These are phyloP conservation scores for Oncorhynchus keta DNA, from an alignment of 2,113 vertebrate species.

Conservation along the genomic window DNA sequence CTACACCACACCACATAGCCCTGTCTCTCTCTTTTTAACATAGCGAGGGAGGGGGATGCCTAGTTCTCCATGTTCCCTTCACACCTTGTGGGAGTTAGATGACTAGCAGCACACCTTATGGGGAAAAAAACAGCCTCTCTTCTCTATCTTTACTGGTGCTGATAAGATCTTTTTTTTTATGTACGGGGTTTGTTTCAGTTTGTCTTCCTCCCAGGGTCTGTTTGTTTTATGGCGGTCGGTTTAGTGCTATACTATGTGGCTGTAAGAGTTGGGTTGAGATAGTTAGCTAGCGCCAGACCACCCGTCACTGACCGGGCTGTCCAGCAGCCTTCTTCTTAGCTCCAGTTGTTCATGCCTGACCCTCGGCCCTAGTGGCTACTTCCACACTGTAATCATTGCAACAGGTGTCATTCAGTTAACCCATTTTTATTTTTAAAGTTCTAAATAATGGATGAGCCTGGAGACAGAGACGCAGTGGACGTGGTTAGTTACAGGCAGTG, in stretches of 20 bases:
- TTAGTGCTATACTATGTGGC: constrained; percentile 37
- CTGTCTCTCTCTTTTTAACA: no score
- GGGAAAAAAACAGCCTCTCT: not conserved
- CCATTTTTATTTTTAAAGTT: constrained; percentile 65
- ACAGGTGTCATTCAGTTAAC: constrained; percentile 62
- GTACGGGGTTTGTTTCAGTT: constrained; percentile 11
- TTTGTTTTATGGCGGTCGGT: constrained; percentile 24
- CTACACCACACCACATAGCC: no score
- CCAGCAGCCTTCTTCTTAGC: constrained; percentile 1
- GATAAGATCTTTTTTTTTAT: constrained; percentile 7
- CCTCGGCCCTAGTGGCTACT: constrained; percentile 23
- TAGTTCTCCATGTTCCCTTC: constrained; percentile 1
- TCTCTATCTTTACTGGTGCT: constrained; percentile 17
- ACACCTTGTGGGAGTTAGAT: not conserved
- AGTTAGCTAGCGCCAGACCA: constrained; percentile 43
- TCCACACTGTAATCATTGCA: constrained; percentile 61
- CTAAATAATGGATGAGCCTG: constrained; percentile 49
- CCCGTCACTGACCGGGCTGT: constrained; percentile 24
- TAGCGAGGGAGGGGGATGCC: not conserved
- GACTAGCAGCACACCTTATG: not conserved
- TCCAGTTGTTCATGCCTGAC: constrained; percentile 59
- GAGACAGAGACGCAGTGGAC: not conserved
- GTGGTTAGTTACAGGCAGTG: no score
- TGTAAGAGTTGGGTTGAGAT: constrained; percentile 17
- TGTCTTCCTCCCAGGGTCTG: not conserved